A percentile compares a stretch with the other conserved stretches of the same genome.
Evolutionary conservation across 2,888 invertebrate species (phyloP).

Genomic region (Calliphora vomitoria): DNA sequence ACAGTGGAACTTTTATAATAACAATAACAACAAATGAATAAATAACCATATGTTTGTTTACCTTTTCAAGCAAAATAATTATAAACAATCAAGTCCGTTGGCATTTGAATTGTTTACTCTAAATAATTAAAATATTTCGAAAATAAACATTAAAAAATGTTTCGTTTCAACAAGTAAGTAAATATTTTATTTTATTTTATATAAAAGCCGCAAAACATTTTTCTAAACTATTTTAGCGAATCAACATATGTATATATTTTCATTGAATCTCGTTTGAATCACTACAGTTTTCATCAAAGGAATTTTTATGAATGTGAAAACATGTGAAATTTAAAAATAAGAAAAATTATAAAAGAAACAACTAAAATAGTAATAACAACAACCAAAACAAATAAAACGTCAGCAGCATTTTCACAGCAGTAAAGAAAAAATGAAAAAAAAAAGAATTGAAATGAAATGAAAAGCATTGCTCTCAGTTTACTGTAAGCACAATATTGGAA

Average conservation of each 20-base stretch:
- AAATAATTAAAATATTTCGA: background rate
- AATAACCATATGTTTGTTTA: background rate
- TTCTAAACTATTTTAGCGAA: background rate
- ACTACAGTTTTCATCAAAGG: constrained; percentile 15
- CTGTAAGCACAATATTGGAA: constrained; percentile 73
- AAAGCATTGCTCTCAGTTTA: constrained; percentile 46
- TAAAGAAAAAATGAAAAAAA: background rate
- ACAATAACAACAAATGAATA: background rate
- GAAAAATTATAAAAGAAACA: constrained; percentile 23
- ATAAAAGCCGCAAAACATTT: background rate
- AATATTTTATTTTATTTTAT: too few species aligned
- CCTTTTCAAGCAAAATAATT: background rate
- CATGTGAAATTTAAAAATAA: constrained; percentile 53
- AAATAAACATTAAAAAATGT: background rate
- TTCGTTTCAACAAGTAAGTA: too few species aligned
- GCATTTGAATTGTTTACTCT: constrained; percentile 24
- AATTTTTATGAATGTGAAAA: constrained; percentile 58
- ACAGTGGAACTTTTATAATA: too few species aligned
- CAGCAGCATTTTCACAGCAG: constrained; percentile 24
- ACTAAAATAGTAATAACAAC: background rate
- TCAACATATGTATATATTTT: too few species aligned
- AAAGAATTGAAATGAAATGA: constrained; percentile 21
- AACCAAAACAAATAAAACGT: background rate
- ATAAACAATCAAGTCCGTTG: background rate
- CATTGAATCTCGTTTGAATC: background rate